phyloP scores from a whole-genome alignment of 2,113 vertebrate species.

The Istiophorus platypterus region DNA sequence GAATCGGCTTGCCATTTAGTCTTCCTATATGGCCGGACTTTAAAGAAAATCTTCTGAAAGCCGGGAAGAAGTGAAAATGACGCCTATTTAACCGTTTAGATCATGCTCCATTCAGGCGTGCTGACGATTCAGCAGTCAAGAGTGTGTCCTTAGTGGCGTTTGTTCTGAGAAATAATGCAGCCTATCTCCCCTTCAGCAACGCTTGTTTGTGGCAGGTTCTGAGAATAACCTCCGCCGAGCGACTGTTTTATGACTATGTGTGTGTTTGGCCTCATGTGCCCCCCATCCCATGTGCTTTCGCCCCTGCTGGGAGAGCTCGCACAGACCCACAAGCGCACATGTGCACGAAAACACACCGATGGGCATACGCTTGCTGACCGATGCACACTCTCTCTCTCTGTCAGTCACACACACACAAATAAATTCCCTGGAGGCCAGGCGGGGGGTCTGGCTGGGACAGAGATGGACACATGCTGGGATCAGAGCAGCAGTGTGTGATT shows the following conservation, averaged over 20 bases:
- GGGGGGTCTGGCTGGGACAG: slow-evolving; percentile 72
- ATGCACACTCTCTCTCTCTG: slow-evolving; percentile 33
- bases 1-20: not conserved
- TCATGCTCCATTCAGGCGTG: slow-evolving; percentile 21
- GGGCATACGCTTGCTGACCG: slow-evolving; percentile 46
- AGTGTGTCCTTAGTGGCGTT: slow-evolving; percentile 26
- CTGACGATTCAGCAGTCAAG: not conserved
- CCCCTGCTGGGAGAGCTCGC: slow-evolving; percentile 66
- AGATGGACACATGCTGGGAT: slow-evolving; percentile 76
- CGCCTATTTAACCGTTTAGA: slow-evolving; percentile 6
- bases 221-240: slow-evolving; percentile 58
- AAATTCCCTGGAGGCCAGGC: slow-evolving; percentile 59
- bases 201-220: slow-evolving; percentile 56
- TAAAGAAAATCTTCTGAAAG: not conserved
- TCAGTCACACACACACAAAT: slow-evolving; percentile 44
- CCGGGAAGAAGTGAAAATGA: not conserved
- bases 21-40: not conserved
- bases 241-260: slow-evolving; percentile 57
- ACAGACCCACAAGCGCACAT: slow-evolving; percentile 7
- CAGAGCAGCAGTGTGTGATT: slow-evolving; percentile 71
- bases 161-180: slow-evolving; percentile 52
- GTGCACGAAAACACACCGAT: slow-evolving; percentile 31
- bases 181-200: slow-evolving; percentile 23
- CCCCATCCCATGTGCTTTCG: slow-evolving; percentile 67
- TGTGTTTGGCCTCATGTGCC: slow-evolving; percentile 68